Conservation (phyloP, 2,888 invertebrate genomes). For the Plutella xylostella region DNA sequence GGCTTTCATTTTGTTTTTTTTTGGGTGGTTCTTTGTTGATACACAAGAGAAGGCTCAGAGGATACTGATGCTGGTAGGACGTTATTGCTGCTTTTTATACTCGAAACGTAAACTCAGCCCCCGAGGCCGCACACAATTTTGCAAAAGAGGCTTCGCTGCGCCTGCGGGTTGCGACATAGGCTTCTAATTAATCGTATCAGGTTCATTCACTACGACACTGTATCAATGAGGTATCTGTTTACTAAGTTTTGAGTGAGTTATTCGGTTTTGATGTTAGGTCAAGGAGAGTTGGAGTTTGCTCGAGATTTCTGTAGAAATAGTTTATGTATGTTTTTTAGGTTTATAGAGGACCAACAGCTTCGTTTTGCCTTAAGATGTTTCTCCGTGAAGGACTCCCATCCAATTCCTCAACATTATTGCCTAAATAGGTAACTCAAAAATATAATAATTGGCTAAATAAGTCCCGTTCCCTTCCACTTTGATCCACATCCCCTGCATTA, state of each 20-base stretch:
- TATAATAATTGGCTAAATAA: too few relatives aligned
- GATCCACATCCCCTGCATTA: too few relatives aligned
- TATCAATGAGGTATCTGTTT: background rate
- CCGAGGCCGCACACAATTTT: conserved; percentile 21
- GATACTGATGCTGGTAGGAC: conserved; percentile 19
- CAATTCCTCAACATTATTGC: too few relatives aligned
- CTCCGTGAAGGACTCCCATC: too few relatives aligned
- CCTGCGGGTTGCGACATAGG: background rate
- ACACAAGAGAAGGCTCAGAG: conserved; percentile 8
- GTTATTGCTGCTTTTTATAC: conserved; percentile 21
- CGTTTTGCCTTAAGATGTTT: too few relatives aligned
- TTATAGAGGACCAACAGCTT: too few relatives aligned
- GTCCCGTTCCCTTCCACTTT: too few relatives aligned
- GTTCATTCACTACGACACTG: background rate
- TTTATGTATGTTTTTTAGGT: background rate
- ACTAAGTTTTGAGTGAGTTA: too few relatives aligned
- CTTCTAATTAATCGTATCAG: background rate
- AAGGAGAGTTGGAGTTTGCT: background rate
- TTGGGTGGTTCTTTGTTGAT: conserved; percentile 4
- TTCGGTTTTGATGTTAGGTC: background rate
- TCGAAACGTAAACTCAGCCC: conserved; percentile 7
- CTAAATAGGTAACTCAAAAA: too few relatives aligned
- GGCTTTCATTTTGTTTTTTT: conserved; percentile 26
- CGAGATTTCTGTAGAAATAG: background rate
- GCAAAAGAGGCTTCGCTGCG: conserved; percentile 15